Percentiles rank a stretch among this genome's conserved stretches.
These are phyloP conservation scores for Orchestia grillus DNA, from an alignment of 1,140 invertebrate genomes.

Conservation along the genomic window DNA sequence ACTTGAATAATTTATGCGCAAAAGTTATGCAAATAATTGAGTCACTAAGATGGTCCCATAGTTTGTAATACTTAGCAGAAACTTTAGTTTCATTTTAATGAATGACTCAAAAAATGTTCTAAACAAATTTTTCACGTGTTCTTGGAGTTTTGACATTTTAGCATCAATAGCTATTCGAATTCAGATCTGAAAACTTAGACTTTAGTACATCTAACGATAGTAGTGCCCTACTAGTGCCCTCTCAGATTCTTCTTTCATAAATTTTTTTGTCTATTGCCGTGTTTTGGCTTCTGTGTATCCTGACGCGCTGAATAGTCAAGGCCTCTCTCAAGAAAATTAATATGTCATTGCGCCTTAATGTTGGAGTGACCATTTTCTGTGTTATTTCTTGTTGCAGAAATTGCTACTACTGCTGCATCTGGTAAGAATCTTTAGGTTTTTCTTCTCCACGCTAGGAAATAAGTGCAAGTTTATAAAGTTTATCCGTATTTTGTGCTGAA, in stretches of 20 bases:
- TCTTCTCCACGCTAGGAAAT: not conserved
- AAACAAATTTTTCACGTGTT: no score
- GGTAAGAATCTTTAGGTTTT: not conserved
- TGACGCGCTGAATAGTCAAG: not conserved
- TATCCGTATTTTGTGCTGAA: not conserved
- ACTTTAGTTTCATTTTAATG: no score
- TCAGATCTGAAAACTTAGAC: not conserved
- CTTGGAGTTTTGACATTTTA: no score
- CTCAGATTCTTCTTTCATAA: not conserved
- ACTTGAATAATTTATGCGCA: no score
- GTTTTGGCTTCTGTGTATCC: not conserved
- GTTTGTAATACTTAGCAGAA: no score
- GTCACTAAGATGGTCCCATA: no score
- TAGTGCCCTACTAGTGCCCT: not conserved
- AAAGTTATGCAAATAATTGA: no score
- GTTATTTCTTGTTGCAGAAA: conserved; percentile 12
- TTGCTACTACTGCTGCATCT: not conserved
- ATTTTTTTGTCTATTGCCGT: not conserved
- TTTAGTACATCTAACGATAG: not conserved
- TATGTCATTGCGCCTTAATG: not conserved
- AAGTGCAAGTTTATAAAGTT: not conserved
- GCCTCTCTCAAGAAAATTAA: not conserved
- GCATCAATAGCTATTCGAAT: not conserved
- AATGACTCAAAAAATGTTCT: no score
- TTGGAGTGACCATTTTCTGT: not conserved